A percentile compares a stretch with the other conserved stretches of the same genome.
These are phyloP conservation scores for Catharus bicknelli DNA, from an alignment of 2,113 vertebrate species.

Conservation along the genomic window DNA sequence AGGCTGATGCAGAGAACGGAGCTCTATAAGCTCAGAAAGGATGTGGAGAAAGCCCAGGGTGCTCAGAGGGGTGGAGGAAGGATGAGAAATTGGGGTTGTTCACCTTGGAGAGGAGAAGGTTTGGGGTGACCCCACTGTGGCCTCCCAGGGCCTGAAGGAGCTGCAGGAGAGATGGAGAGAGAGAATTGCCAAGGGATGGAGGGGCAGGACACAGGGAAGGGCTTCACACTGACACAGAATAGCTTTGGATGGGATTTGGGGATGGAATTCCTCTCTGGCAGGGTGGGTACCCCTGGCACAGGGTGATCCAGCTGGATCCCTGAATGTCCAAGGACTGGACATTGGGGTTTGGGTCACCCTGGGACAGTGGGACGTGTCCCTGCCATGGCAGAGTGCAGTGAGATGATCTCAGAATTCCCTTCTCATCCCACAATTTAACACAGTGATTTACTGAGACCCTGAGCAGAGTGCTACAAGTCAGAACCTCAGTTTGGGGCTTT, in stretches of 20 bases:
- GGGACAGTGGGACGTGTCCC: background rate
- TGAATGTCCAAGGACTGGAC: accelerated
- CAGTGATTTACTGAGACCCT: background rate
- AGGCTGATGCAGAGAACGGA: background rate
- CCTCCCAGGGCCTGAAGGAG: background rate
- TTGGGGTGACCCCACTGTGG: accelerated
- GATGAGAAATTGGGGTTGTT: background rate
- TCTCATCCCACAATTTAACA: background rate
- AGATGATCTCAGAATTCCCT: accelerated
- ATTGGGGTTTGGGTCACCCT: accelerated
- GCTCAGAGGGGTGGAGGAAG: background rate
- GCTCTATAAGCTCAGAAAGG: background rate
- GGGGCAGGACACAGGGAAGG: background rate
- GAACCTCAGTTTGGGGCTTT: background rate
- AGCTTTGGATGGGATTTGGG: accelerated
- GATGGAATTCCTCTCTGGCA: accelerated
- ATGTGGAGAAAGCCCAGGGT: background rate
- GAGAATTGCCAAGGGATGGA: accelerated
- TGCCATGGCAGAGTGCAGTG: background rate
- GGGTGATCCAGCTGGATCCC: background rate
- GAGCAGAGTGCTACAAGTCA: accelerated
- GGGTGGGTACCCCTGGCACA: background rate
- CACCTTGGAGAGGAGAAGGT: background rate
- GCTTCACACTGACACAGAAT: accelerated
- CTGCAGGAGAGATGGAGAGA: background rate